Conservation (phyloP, 37 sponge, comb jelly and placozoan species). For the Geodia barretti region DNA sequence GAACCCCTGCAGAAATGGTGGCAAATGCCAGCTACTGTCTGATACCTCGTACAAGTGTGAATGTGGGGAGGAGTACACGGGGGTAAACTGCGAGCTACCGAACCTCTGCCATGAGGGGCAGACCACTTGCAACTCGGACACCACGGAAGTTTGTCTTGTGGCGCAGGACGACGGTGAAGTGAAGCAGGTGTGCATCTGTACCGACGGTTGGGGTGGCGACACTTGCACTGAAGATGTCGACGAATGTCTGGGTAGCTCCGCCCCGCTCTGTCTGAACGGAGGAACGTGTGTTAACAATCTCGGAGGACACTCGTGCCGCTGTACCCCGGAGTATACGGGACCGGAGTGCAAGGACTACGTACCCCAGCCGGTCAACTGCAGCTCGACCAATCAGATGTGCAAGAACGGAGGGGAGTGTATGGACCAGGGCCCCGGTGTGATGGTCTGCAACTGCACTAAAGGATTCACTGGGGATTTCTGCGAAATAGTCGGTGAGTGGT, state of each 20-base stretch:
- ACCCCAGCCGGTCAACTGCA: not conserved
- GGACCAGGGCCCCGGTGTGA: not conserved
- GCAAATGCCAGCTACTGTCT: not conserved
- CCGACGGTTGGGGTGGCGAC: conserved; percentile 26
- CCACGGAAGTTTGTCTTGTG: not conserved
- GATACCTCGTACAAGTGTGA: not conserved
- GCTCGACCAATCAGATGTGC: not conserved
- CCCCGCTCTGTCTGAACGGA: not conserved
- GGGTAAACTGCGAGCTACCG: not conserved
- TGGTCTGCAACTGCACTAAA: conserved; percentile 1
- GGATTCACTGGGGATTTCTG: conserved; percentile 38
- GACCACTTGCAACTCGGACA: not conserved
- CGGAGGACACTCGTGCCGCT: conserved; percentile 21
- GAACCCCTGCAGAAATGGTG: conserved; percentile 29
- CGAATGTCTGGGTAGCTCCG: conserved; percentile 19
- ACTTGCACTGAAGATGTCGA: conserved; percentile 13
- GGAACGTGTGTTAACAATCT: conserved; percentile 28
- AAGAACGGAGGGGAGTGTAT: conserved; percentile 41
- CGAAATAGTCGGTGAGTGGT: conserved; percentile 5
- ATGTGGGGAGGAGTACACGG: conserved; percentile 22
- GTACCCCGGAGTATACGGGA: conserved; percentile 15
- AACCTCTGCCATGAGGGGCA: not conserved
- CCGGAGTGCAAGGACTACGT: not conserved
- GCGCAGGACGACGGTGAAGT: not conserved
- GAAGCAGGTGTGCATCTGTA: conserved; percentile 30